These are phyloP conservation scores for Sclerurus mexicanus DNA, from an alignment of 2,113 vertebrate genomes.

Conservation along the genomic window DNA sequence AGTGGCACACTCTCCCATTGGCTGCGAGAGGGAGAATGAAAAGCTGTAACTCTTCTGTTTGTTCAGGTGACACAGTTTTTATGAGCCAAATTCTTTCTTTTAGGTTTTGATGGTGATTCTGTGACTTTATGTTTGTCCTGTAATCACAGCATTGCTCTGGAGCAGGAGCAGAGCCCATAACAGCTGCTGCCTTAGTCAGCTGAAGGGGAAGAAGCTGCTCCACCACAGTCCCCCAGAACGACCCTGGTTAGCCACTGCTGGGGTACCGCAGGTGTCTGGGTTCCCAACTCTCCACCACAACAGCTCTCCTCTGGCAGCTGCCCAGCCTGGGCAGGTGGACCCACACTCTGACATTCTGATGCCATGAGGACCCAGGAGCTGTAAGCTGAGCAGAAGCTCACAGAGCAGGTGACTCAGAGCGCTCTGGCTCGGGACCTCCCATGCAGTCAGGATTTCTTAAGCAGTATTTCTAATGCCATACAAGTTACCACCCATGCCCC, in stretches of 20 bases:
- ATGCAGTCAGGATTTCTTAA: not conserved
- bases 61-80: not conserved
- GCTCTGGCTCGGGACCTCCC: not conserved
- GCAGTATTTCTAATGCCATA: not conserved
- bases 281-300: not conserved
- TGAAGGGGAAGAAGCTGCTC: not conserved
- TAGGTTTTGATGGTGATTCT: not conserved
- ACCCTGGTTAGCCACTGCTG: not conserved
- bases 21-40: not conserved
- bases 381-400: not conserved
- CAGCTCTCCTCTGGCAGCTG: not conserved
- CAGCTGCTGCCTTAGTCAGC: not conserved
- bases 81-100: slow-evolving; percentile 25
- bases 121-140: not conserved
- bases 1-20: not conserved
- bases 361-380: not conserved
- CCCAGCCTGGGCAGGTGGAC: not conserved
- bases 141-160: not conserved
- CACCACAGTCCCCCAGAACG: fast-evolving
- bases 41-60: slow-evolving; percentile 21
- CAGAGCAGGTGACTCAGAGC: not conserved
- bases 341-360: not conserved
- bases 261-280: not conserved
- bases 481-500: not conserved
- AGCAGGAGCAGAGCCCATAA: not conserved